phyloP scores from a whole-genome alignment of 2,113 vertebrate species.

The Gobio gobio region DNA sequence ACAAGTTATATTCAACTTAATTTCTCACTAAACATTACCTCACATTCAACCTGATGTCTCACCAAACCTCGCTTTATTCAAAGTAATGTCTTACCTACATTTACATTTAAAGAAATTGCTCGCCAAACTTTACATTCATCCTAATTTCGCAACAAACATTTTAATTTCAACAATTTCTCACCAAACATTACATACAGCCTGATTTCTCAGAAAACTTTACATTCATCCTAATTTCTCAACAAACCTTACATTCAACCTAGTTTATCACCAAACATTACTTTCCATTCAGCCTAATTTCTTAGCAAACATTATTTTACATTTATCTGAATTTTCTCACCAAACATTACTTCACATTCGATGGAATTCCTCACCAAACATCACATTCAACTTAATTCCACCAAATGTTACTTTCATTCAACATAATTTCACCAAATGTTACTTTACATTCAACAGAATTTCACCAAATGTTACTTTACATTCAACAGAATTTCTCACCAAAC shows the following conservation, averaged over 20 bases:
- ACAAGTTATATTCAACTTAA: too few species aligned
- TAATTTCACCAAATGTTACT: neutral
- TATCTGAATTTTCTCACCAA: neutral
- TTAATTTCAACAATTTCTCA: neutral
- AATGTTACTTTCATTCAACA: too few species aligned
- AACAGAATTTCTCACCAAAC: too few species aligned
- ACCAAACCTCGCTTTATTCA: neutral
- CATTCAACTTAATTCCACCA: too few species aligned
- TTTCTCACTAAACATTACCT: too few species aligned
- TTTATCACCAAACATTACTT: neutral
- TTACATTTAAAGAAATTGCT: neutral
- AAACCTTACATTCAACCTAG: neutral
- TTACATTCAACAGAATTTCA: neutral
- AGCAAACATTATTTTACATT: neutral
- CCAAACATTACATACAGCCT: neutral
- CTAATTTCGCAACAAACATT: neutral
- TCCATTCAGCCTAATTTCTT: neutral
- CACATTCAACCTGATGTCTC: too few species aligned
- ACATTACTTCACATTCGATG: too few species aligned
- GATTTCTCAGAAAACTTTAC: too few species aligned
- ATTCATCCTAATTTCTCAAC: neutral
- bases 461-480: too few species aligned
- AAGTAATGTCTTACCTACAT: neutral
- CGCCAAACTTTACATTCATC: neutral
- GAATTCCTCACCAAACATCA: too few species aligned